These are phyloP conservation scores for Molorchus minor DNA, from an alignment of 2,888 invertebrate genomes.

Conservation along the genomic window DNA sequence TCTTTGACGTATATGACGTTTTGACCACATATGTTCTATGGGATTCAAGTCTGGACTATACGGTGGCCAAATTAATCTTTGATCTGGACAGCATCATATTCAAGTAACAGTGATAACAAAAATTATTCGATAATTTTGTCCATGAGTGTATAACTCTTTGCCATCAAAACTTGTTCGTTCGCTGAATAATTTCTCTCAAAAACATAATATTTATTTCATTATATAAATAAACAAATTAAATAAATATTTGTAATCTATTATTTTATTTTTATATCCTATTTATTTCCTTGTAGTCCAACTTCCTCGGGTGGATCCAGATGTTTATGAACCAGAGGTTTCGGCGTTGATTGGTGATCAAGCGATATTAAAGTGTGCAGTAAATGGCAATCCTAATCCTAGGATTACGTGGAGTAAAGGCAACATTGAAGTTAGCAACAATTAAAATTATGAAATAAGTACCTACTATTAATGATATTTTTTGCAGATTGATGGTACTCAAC, in stretches of 20 bases:
- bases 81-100: too few species aligned
- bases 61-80: too few species aligned
- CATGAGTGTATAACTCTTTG: too few species aligned
- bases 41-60: too few species aligned
- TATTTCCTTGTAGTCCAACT: conserved; percentile 53
- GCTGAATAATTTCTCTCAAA: too few species aligned
- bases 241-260: not conserved
- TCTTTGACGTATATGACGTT: too few species aligned
- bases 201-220: not conserved
- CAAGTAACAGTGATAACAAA: too few species aligned
- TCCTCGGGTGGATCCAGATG: conserved; percentile 58
- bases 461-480: too few species aligned
- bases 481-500: conserved; percentile 78
- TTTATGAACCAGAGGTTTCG: conserved; percentile 68
- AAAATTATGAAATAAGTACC: not conserved
- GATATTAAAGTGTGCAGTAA: conserved; percentile 77
- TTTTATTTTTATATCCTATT: conserved; percentile 1
- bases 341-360: conserved; percentile 79
- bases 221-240: too few species aligned
- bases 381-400: conserved; percentile 79
- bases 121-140: too few species aligned
- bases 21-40: too few species aligned
- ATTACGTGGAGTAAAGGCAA: conserved; percentile 81
- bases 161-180: too few species aligned
- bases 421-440: conserved; percentile 68